A percentile compares a stretch with the other conserved stretches of the same genome.
Conservation (phyloP, 2,113 vertebrate species). For the Arenaria interpres region DNA sequence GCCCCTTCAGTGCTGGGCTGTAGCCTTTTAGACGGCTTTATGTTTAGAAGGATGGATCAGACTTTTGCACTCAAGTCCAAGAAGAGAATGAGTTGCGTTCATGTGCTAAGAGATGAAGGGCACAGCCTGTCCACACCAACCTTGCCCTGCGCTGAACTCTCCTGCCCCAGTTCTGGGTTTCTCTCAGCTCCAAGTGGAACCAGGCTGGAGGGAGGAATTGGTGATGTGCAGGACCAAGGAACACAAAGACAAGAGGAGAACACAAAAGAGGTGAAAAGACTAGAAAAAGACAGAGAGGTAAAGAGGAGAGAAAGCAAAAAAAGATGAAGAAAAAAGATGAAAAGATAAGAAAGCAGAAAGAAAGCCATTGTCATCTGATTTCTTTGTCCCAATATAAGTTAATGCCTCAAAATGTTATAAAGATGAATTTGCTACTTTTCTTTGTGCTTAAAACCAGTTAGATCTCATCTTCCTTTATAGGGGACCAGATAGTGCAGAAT, state of each 20-base stretch:
- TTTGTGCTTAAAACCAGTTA: not conserved
- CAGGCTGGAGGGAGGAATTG: not conserved
- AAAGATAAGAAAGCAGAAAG: not conserved
- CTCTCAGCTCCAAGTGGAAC: not conserved
- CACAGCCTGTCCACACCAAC: not conserved
- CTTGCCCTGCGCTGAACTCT: not conserved
- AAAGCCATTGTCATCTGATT: not conserved
- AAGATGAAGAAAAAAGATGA: not conserved
- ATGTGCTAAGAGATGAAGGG: not conserved
- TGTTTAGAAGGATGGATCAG: not conserved
- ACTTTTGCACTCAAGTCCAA: not conserved
- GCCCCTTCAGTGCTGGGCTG: not conserved
- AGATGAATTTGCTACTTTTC: not conserved
- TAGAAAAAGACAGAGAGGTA: not conserved
- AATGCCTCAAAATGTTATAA: not conserved
- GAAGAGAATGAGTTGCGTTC: not conserved
- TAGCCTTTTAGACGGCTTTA: not conserved
- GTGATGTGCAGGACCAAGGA: not conserved
- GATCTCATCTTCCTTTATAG: not conserved
- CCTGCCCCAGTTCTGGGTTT: not conserved
- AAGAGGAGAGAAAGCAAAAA: not conserved
- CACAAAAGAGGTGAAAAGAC: not conserved
- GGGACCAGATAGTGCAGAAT: not conserved
- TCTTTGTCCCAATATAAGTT: not conserved
- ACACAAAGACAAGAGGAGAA: not conserved